Evolutionary conservation across 2,888 invertebrate species (phyloP).

Genomic region (Ophion ventricosus): DNA sequence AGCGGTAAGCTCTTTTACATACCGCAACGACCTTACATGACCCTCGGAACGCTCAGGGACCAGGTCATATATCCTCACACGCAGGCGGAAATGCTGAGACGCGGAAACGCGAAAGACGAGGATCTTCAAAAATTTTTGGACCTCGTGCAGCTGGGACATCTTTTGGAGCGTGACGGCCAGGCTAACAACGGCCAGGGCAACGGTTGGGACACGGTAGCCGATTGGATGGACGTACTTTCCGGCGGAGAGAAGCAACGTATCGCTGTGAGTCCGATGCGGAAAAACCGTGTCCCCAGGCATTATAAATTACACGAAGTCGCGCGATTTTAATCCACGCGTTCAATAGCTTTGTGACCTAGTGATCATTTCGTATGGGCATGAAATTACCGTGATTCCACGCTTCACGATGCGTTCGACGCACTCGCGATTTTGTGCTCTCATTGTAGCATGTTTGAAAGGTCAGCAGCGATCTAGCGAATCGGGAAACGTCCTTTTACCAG

Average conservation of each 20-base stretch:
- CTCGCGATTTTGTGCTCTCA: too few relatives aligned
- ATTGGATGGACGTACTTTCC: slow-evolving; percentile 99
- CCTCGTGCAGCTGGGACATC: slow-evolving; percentile 93
- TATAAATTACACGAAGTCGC: background rate
- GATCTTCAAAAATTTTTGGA: slow-evolving; percentile 91
- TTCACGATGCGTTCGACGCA: too few relatives aligned
- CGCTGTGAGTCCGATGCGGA: slow-evolving; percentile 86
- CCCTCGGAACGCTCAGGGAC: slow-evolving; percentile 96
- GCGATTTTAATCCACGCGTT: background rate
- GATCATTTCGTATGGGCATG: too few relatives aligned
- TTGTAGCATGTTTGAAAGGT: too few relatives aligned
- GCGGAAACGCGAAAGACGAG: slow-evolving; percentile 89
- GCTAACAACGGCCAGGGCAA: slow-evolving; percentile 83
- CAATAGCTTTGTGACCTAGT: too few relatives aligned
- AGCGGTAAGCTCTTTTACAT: slow-evolving; percentile 98
- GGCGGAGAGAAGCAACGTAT: slow-evolving; percentile 99
- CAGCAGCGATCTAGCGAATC: too few relatives aligned
- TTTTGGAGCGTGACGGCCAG: slow-evolving; percentile 91
- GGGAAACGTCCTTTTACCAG: too few relatives aligned
- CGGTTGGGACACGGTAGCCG: slow-evolving; percentile 96
- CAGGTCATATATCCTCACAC: slow-evolving; percentile 98
- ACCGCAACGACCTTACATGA: slow-evolving; percentile 99
- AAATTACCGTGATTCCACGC: too few relatives aligned
- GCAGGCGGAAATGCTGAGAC: slow-evolving; percentile 91
- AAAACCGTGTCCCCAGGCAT: background rate